phyloP scores from a whole-genome alignment of 2,113 vertebrate species.

The Thunnus maccoyii region DNA sequence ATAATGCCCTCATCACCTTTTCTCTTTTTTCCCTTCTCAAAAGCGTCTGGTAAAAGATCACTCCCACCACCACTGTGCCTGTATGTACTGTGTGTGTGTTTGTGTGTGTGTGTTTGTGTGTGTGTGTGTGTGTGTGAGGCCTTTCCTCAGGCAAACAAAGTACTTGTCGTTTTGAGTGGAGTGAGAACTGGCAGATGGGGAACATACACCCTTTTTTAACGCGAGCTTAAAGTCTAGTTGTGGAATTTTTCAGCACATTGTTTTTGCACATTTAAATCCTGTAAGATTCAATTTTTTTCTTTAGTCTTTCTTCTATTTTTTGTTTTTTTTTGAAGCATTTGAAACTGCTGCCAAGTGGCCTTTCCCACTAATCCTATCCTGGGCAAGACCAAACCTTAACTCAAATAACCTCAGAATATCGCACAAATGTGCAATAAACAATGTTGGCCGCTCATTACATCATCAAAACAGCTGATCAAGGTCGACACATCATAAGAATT shows the following conservation, averaged over 20 bases:
- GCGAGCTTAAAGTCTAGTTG: constrained; percentile 21
- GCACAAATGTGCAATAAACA: not conserved
- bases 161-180: constrained; percentile 60
- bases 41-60: constrained; percentile 43
- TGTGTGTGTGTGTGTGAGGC: constrained; percentile 14
- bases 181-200: constrained; percentile 46
- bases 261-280: constrained; percentile 12
- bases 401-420: not conserved
- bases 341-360: constrained; percentile 2
- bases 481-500: not conserved
- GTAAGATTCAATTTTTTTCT: not conserved
- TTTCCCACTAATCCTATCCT: not conserved
- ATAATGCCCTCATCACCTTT: constrained; percentile 30
- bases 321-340: not conserved
- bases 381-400: not conserved
- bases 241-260: constrained; percentile 21
- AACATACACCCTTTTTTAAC: constrained; percentile 34
- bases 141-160: constrained; percentile 49
- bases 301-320: not conserved
- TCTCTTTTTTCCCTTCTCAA: constrained; percentile 32
- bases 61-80: constrained; percentile 36
- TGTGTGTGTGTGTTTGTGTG: too few species aligned
- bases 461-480: not conserved
- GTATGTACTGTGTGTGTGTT: not conserved
- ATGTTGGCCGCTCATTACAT: not conserved